phyloP scores from a whole-genome alignment of 2,113 vertebrate genomes.

The Corvus cornix region DNA sequence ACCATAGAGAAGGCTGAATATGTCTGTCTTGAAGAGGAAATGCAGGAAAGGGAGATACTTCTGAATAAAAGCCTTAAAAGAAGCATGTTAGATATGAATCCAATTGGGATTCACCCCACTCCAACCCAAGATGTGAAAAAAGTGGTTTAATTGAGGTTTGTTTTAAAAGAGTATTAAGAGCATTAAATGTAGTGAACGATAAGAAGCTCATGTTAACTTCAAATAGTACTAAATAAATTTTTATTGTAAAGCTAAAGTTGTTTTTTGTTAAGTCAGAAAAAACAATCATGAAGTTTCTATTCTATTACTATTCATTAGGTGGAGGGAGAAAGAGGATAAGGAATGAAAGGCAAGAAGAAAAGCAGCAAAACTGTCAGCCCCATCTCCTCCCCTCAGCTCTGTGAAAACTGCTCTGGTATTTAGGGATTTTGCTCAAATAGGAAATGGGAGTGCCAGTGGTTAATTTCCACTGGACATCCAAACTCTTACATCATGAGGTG shows the following conservation, averaged over 20 bases:
- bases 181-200: background rate
- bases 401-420: background rate
- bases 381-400: background rate
- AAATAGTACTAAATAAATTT: background rate
- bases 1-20: background rate
- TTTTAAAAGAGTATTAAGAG: background rate
- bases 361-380: background rate
- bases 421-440: background rate
- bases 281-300: background rate
- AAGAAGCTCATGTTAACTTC: background rate
- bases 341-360: background rate
- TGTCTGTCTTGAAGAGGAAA: background rate
- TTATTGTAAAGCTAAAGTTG: background rate
- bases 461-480: background rate
- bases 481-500: background rate
- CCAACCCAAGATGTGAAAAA: background rate
- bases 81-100: background rate
- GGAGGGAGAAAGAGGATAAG: background rate
- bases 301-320: background rate
- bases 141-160: background rate
- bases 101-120: background rate
- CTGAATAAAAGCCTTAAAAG: background rate
- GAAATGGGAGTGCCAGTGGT: background rate
- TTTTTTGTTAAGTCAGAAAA: background rate
- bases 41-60: background rate